Percentiles rank a stretch among this genome's conserved stretches.
Evolutionary conservation across 2,797 vertebrate species (phyloP).

Genomic region (Cuculus canorus): DNA sequence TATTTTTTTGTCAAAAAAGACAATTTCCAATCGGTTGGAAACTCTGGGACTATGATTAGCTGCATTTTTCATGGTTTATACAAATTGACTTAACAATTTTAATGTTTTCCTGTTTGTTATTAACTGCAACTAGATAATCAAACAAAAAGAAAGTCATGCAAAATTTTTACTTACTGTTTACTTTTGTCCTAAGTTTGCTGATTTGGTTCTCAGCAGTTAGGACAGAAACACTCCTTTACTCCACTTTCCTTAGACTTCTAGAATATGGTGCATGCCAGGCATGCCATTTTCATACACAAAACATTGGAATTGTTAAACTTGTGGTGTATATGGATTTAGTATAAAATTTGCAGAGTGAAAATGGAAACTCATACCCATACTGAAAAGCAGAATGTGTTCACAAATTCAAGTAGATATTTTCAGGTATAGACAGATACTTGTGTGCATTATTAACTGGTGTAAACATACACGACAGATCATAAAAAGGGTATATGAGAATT

Average conservation of each 20-base stretch:
- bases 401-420: neutral
- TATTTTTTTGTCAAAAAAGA: neutral
- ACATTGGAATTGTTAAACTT: neutral
- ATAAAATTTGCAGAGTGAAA: neutral
- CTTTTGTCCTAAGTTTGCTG: neutral
- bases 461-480: neutral
- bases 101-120: neutral
- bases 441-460: neutral
- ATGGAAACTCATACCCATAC: neutral
- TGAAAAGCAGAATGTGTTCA: neutral
- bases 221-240: neutral
- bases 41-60: neutral
- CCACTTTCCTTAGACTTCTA: neutral
- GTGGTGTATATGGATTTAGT: neutral
- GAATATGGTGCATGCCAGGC: neutral
- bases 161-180: neutral
- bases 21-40: neutral
- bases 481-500: neutral
- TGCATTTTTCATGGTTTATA: neutral
- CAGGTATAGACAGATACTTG: neutral
- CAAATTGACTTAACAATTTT: neutral
- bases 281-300: neutral
- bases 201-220: neutral
- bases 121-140: neutral
- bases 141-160: neutral